Evolutionary conservation across 30 jellyfish, hydroid and myxozoan species (phyloP).

Genomic region (Mastigias papua): DNA sequence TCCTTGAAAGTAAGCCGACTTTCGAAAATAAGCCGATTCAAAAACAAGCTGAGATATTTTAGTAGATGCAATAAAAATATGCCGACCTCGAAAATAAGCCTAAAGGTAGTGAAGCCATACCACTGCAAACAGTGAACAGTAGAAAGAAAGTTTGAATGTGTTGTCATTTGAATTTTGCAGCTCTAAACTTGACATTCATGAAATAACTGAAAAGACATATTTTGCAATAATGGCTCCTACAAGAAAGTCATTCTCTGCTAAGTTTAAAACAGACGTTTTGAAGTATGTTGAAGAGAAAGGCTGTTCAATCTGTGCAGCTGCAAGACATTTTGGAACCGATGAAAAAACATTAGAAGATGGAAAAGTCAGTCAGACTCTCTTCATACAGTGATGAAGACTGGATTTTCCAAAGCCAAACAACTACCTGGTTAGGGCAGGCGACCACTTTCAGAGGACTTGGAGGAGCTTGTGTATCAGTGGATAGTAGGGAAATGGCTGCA

Average conservation of each 20-base stretch:
- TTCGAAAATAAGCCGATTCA: conserved; percentile 36
- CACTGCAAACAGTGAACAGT: conserved; percentile 9
- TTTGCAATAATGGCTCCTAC: conserved; percentile 60
- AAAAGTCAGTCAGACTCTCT: conserved; percentile 67
- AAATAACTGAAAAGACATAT: conserved; percentile 2
- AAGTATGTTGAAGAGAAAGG: conserved; percentile 51
- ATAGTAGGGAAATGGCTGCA: conserved; percentile 43
- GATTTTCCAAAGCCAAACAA: conserved; percentile 65
- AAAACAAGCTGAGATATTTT: neutral
- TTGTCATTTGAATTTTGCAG: neutral
- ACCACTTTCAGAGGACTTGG: conserved; percentile 73
- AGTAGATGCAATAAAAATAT: neutral
- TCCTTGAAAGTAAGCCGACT: conserved; percentile 45
- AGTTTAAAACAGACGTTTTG: conserved; percentile 47
- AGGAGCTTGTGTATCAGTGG: conserved; percentile 42
- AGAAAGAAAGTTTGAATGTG: conserved; percentile 11
- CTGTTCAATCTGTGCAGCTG: conserved; percentile 48
- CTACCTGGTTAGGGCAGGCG: conserved; percentile 70
- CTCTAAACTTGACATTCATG: neutral
- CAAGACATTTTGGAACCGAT: conserved; percentile 56
- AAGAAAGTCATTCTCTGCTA: conserved; percentile 70
- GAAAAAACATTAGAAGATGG: conserved; percentile 50
- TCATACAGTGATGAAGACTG: conserved; percentile 49
- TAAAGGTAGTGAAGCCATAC: conserved; percentile 40
- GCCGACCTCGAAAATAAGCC: conserved; percentile 22